A percentile compares a stretch with the other conserved stretches of the same genome.
Evolutionary conservation across 1,140 invertebrate species (phyloP).

Genomic region (Lutraria rhynchaena): DNA sequence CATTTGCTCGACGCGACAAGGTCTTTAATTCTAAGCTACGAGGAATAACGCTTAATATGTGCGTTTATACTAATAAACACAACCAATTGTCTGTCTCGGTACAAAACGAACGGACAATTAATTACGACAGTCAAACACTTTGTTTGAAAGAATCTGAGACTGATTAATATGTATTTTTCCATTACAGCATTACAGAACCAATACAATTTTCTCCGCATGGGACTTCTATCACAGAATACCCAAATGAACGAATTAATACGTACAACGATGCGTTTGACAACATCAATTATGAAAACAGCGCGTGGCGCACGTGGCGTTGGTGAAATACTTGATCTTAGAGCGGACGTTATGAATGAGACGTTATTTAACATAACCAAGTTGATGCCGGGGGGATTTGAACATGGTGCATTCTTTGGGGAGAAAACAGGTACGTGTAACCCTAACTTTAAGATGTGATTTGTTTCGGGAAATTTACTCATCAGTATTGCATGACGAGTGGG

Average conservation of each 20-base stretch:
- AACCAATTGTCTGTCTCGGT: too few species aligned
- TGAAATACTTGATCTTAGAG: slow-evolving; percentile 44
- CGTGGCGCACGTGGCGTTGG: slow-evolving; percentile 45
- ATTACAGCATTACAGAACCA: slow-evolving; percentile 56
- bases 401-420: slow-evolving; percentile 56
- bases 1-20: too few species aligned
- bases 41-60: too few species aligned
- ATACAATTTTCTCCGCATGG: slow-evolving; percentile 57
- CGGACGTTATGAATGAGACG: slow-evolving; percentile 57
- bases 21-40: too few species aligned
- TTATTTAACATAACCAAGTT: slow-evolving; percentile 54
- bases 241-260: slow-evolving; percentile 52
- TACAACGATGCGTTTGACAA: slow-evolving; percentile 46
- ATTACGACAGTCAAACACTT: too few species aligned
- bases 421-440: slow-evolving; percentile 38
- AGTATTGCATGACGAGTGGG: too few species aligned
- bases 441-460: too few species aligned
- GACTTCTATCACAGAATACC: slow-evolving; percentile 46
- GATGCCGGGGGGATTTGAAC: slow-evolving; percentile 57
- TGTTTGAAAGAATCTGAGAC: too few species aligned
- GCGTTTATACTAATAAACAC: too few species aligned
- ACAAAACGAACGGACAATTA: too few species aligned
- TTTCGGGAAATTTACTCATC: too few species aligned
- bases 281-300: slow-evolving; percentile 55
- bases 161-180: not conserved